Percentiles rank a stretch among this genome's conserved stretches.
phyloP scores from a whole-genome alignment of 2,113 vertebrate genomes.

The Mobula hypostoma region DNA sequence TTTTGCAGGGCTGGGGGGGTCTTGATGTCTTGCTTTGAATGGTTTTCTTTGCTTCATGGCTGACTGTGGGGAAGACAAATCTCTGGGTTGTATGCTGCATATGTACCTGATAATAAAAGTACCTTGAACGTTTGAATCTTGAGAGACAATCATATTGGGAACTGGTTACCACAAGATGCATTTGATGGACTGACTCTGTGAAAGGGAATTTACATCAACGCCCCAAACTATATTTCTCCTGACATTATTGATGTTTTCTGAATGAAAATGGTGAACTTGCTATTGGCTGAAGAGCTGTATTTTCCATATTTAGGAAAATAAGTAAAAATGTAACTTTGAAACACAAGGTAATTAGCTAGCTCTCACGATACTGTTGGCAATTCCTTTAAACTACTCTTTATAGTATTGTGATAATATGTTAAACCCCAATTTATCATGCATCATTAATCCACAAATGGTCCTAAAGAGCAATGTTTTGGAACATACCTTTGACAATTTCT shows the following conservation, averaged over 20 bases:
- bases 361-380: no score
- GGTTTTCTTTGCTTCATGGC: no score
- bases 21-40: no score
- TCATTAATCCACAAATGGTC: neutral
- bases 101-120: no score
- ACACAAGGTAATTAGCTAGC: neutral
- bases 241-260: no score
- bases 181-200: neutral
- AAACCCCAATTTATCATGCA: neutral
- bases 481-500: conserved; percentile 17
- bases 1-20: no score
- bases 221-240: no score
- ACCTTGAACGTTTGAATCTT: no score
- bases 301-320: neutral
- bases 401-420: neutral
- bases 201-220: neutral
- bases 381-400: neutral
- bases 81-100: no score
- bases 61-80: no score
- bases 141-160: neutral
- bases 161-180: neutral
- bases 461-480: neutral
- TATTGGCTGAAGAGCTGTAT: neutral
- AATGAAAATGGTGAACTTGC: neutral
- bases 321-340: no score